Conservation (phyloP, 2,888 invertebrate species). For the Syrphus vitripennis region DNA sequence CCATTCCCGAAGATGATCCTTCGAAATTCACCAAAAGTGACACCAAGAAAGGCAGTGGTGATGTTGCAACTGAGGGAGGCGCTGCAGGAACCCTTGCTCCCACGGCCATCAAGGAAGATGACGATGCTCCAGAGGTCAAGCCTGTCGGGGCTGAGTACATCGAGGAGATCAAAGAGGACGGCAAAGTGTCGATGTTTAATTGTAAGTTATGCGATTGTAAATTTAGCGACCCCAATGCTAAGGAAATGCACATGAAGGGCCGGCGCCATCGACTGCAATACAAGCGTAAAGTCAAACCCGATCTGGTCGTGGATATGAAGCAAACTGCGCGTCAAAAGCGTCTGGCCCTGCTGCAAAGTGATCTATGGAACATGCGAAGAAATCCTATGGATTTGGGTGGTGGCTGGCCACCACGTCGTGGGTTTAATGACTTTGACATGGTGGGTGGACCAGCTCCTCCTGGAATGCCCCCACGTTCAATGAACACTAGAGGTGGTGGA, state of each 20-base stretch:
- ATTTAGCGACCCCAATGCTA: constrained; percentile 98
- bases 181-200: constrained; percentile 93
- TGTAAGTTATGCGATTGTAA: constrained; percentile 98
- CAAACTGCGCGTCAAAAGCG: constrained; percentile 92
- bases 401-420: constrained; percentile 67
- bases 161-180: constrained; percentile 95
- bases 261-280: constrained; percentile 96
- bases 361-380: constrained; percentile 86
- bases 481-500: constrained; percentile 73
- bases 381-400: constrained; percentile 55
- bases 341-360: constrained; percentile 86
- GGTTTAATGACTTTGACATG: constrained; percentile 76
- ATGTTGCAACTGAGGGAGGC: neutral
- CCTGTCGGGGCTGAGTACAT: constrained; percentile 97
- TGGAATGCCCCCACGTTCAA: constrained; percentile 54
- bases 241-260: constrained; percentile 99
- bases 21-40: constrained; percentile 85
- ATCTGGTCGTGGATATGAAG: constrained; percentile 95
- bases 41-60: constrained; percentile 19
- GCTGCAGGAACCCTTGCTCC: neutral
- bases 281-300: constrained; percentile 93
- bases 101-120: constrained; percentile 74
- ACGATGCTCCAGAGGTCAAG: constrained; percentile 86
- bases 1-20: constrained; percentile 95
- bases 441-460: constrained; percentile 47